Conservation (phyloP, 1,140 invertebrate genomes). For the Drosophila bipectinata region DNA sequence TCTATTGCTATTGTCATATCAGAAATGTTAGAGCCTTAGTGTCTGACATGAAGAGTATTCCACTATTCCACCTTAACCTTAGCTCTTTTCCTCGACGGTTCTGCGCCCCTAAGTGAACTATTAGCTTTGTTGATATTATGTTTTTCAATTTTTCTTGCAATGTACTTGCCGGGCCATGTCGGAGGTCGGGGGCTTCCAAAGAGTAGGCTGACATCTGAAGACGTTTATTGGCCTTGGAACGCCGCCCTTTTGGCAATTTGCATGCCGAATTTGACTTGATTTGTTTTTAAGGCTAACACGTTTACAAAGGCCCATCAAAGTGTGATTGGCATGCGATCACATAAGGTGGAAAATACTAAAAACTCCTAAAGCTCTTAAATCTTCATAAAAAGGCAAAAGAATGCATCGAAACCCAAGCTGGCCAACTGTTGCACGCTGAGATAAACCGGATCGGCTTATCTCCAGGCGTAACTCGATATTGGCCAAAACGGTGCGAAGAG, state of each 20-base stretch:
- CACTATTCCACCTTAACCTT: neutral
- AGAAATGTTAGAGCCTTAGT: too few species aligned
- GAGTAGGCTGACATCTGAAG: slow-evolving; percentile 65
- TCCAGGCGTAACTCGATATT: neutral
- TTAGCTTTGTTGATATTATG: slow-evolving; percentile 81
- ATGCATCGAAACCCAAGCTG: slow-evolving; percentile 2
- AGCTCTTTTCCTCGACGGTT: slow-evolving; percentile 22
- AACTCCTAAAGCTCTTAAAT: slow-evolving; percentile 45
- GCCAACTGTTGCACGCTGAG: slow-evolving; percentile 46
- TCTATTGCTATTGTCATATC: too few species aligned
- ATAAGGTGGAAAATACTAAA: slow-evolving; percentile 56
- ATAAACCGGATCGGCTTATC: slow-evolving; percentile 16
- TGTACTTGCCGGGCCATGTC: slow-evolving; percentile 30
- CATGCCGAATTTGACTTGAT: slow-evolving; percentile 78
- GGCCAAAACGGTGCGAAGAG: slow-evolving; percentile 6
- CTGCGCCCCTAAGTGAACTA: slow-evolving; percentile 76
- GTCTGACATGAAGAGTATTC: neutral
- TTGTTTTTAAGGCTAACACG: slow-evolving; percentile 62
- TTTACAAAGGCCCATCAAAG: slow-evolving; percentile 42
- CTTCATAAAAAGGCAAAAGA: neutral
- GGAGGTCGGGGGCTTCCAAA: slow-evolving; percentile 30
- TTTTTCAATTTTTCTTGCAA: slow-evolving; percentile 73
- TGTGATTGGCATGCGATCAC: slow-evolving; percentile 55
- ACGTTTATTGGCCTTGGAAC: slow-evolving; percentile 67
- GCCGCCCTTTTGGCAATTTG: slow-evolving; percentile 69